Base-by-base conservation (phyloP, 2,113 vertebrate genomes). In the Ranitomeya variabilis region DNA sequence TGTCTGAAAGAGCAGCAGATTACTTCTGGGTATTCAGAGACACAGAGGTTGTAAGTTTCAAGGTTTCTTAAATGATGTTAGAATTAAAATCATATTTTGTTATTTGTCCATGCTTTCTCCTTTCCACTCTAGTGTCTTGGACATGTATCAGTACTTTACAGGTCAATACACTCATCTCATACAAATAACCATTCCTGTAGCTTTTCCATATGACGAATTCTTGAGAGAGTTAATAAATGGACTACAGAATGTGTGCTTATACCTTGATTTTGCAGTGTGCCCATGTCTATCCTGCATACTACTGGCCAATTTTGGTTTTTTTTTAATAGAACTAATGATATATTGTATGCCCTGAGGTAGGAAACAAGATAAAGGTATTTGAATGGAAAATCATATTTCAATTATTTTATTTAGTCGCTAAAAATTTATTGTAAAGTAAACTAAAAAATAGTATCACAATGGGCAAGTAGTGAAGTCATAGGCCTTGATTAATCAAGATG, bases 21-120 rank as follows among this genome's bases (percentile, higher is more conserved):
- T 88, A 83, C 80, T 76, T 88, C 87, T 76, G 87, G 71, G 80
- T 88, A 88, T 88, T 83, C 80, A 77, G 83, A 83, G 80, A 88
- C 87, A 83, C 87, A 83, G 87, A 88, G 87, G 80, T 83, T 88
- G 87, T 88, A 88, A 88, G 87, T 83, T 83, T 60, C 87, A 77
- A 88, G 80, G 69, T 76, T 83, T 74, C 12, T 60, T 83, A 83
- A 88, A 83, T 88, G 69, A 76, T 77, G 57, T 77, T 88, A 83
- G 57, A 88, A 88, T 83, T 83, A 88, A 52, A 88, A 88, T 83
- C 69, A 74, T 83, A 83, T 83, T 83, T 83, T 88, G 66, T 64
- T 88, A 60, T 66, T 73, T 59, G 16, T 23, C 55, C 21, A 45
- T 69, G 69, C 57, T 82, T 31, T 54, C 45, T 82, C 10, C 79